Evolutionary conservation across 2,888 invertebrate genomes (phyloP).

Genomic region (Tetramorium bicarinatum): DNA sequence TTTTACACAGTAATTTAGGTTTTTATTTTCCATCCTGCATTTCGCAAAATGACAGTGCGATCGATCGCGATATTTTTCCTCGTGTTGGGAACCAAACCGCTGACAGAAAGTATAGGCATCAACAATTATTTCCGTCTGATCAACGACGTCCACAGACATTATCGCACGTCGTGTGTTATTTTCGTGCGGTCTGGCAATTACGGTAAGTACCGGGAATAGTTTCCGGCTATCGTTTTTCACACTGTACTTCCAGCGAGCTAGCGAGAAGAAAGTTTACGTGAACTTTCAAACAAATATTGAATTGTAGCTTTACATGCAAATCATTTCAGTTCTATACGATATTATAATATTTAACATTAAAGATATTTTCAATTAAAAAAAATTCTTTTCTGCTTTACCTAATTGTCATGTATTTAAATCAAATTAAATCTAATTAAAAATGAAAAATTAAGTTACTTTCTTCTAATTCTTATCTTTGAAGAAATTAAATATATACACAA

Average conservation of each 20-base stretch:
- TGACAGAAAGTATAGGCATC: not conserved
- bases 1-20: not conserved
- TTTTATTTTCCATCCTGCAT: not conserved
- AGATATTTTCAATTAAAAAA: too few relatives aligned
- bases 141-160: conserved; percentile 69
- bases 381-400: not conserved
- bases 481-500: not conserved
- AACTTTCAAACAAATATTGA: not conserved
- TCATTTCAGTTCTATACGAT: not conserved
- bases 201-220: conserved; percentile 59
- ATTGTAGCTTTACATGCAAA: not conserved
- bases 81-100: not conserved
- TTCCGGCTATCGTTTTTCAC: not conserved
- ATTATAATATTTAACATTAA: not conserved
- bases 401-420: not conserved
- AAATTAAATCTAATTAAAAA: not conserved
- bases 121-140: conserved; percentile 64
- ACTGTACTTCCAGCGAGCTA: not conserved
- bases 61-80: not conserved
- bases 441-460: not conserved
- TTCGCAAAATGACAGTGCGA: conserved; percentile 17
- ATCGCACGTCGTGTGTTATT: conserved; percentile 71
- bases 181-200: conserved; percentile 63
- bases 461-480: not conserved
- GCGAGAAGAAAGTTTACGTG: not conserved